Base-by-base conservation (phyloP, 2,797 vertebrate species). In the Acanthurus tractus region DNA sequence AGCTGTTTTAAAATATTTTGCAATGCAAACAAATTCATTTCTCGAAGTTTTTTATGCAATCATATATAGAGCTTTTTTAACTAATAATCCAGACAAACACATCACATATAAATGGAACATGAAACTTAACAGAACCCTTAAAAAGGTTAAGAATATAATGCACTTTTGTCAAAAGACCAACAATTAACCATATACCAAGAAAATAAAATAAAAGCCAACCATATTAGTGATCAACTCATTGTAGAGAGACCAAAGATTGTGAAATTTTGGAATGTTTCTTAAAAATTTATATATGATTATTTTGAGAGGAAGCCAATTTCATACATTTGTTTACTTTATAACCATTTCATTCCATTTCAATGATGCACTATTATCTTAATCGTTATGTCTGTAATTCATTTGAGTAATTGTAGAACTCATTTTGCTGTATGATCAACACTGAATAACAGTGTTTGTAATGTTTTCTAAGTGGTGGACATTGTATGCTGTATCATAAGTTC, bases 271-370 rank as follows among this genome's bases (percentile, higher is more conserved):
- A 48, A 18, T 23, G 40, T 45, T 74, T 70, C 13, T 59, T 11
- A 1, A 40, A 29, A 34, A 34, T 34, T 6, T 34, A 34, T 34
- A 34, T 34, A 34, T 7, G 29, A 15, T 61, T 40, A 46, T 59
- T 70, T 63, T 36, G 22, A 53, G 38, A 57, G 3, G 20, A 67
- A 42, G 11, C 18, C 23, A 3, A 63, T 25, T 74, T 76, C 52
- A 66, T 45, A 15, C 1, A 45, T 53, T 23, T 29, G 20, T 81
- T 83, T 68, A 76, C 18, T 46, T 78, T 38, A 22, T 55, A 23
- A 48, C 63, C n/a, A n/a, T n/a, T n/a, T n/a, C n/a, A n/a, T n/a
- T n/a, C 23, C 1, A 61, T 38, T 36, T 70, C 40, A 40, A 25
- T 46, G 18, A 62, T 71, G 66, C 65, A 46, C 58, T 61, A 18